Evolutionary conservation across 1,140 invertebrate species (phyloP).

Genomic region (Linepithema humile): DNA sequence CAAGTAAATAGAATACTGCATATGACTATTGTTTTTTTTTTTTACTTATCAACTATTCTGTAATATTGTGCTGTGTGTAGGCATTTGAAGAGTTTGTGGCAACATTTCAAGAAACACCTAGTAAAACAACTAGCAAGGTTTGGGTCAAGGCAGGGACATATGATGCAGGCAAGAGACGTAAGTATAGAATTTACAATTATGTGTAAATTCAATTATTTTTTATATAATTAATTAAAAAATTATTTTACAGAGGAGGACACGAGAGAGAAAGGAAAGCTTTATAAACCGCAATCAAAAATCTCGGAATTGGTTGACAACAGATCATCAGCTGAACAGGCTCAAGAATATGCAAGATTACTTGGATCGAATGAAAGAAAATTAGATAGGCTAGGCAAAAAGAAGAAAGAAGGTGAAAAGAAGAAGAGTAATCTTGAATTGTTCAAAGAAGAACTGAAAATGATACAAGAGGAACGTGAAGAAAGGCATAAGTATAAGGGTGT

Average conservation of each 20-base stretch:
- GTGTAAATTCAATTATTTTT: not conserved
- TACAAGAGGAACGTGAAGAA: slow-evolving; percentile 98
- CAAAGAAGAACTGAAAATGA: slow-evolving; percentile 97
- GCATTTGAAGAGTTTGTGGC: slow-evolving; percentile 99
- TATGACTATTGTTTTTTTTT: slow-evolving; percentile 26
- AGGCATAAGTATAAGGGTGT: slow-evolving; percentile 95
- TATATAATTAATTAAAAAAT: slow-evolving; percentile 27
- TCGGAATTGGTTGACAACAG: slow-evolving; percentile 83
- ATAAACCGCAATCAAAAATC: slow-evolving; percentile 95
- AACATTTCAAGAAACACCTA: slow-evolving; percentile 96
- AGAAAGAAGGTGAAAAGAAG: slow-evolving; percentile 94
- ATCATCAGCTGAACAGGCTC: slow-evolving; percentile 86
- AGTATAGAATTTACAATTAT: slow-evolving; percentile 73
- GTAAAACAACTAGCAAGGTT: slow-evolving; percentile 92
- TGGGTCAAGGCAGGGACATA: slow-evolving; percentile 99
- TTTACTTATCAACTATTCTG: not conserved
- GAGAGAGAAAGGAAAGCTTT: slow-evolving; percentile 95
- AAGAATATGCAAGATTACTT: slow-evolving; percentile 90
- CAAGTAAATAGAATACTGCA: slow-evolving; percentile 82
- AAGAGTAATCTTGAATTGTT: slow-evolving; percentile 99
- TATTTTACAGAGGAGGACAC: slow-evolving; percentile 91
- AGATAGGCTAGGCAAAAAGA: slow-evolving; percentile 91
- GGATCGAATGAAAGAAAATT: slow-evolving; percentile 86
- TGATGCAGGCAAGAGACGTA: slow-evolving; percentile 96
- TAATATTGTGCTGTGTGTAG: slow-evolving; percentile 81